These are phyloP conservation scores for Dexiosoma caninum DNA, from an alignment of 2,888 invertebrate genomes.

Conservation along the genomic window DNA sequence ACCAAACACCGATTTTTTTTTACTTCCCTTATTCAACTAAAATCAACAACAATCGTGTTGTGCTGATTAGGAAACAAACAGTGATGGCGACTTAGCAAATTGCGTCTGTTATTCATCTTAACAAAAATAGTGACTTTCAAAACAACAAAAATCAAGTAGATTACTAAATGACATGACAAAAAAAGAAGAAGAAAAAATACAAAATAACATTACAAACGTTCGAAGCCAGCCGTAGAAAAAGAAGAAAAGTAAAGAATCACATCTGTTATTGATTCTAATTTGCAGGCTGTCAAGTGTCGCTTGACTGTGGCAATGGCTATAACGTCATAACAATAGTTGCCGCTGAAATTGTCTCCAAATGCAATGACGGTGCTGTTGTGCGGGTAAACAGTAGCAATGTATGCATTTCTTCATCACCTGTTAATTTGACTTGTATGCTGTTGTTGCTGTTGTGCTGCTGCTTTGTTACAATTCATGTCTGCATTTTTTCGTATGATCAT, in stretches of 20 bases:
- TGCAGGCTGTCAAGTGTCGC: constrained; percentile 60
- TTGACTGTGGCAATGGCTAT: constrained; percentile 14
- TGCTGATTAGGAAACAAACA: constrained; percentile 63
- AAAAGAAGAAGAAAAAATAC: background rate
- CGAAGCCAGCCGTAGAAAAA: background rate
- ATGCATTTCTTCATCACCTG: constrained; percentile 42
- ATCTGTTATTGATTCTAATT: constrained; percentile 63
- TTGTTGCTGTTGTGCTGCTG: background rate
- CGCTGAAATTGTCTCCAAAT: constrained; percentile 44
- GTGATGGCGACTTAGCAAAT: constrained; percentile 61
- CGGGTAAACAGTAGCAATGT: constrained; percentile 46
- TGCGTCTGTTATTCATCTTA: constrained; percentile 59
- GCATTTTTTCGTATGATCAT: constrained; percentile 50
- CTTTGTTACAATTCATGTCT: constrained; percentile 36
- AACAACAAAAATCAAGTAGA: constrained; percentile 55
- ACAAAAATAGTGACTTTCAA: constrained; percentile 59
- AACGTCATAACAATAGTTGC: constrained; percentile 12
- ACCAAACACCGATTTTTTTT: constrained; percentile 32
- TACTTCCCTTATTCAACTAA: constrained; percentile 41
- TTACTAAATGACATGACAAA: constrained; percentile 54
- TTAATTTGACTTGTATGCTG: background rate
- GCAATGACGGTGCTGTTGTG: constrained; percentile 11
- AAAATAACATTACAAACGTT: constrained; percentile 4
- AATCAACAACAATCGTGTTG: constrained; percentile 58
- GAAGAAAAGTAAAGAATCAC: constrained; percentile 27